Evolutionary conservation across 2,888 invertebrate genomes (phyloP), one percentile per base, ranked within the genome.

Genomic region (Lathronympha strigana): DNA sequence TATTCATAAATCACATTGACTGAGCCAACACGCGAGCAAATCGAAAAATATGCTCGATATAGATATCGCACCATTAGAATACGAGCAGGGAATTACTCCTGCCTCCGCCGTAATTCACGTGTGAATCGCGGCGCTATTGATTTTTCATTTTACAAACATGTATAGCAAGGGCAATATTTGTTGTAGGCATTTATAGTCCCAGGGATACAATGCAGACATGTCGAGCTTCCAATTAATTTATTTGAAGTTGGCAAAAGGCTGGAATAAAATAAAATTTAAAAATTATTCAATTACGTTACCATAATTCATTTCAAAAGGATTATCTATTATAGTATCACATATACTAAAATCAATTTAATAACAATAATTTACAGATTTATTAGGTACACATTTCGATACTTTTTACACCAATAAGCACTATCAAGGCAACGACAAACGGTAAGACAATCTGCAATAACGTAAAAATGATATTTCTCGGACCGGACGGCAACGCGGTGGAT

Each of bases 41-140:
- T 83, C 79, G 79, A 79, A 81, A 76, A 83, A 82, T 82, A 81
- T 80, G 76, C 75, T 80, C 78, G 78, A 82, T 81, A 79, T 78
- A 82, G 80, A 82, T 82, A 79, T 69, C 72, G 69, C 60, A 61
- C 66, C 68, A 77, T 79, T 78, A 79, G 72, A 76, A 76, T 76
- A 71, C 71, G 70, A 64, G 61, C 58, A 51, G 45, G 61, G 61
- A 57, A 63, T 62, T 67, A 58, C 61, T 69, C 60, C 62, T 62
- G 60, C 67, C 58, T 54, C 36, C 33, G 54, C 17, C 67, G 66
- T 58, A 54, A 61, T 60, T 67, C 64, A 54, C 45, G 57, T 61
- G 58, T 63, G 69, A 67, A 64, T 67, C 53, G 66, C 69, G 69
- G 67, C 63, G 63, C 21, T 60, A 57, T 60, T 28, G 51, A 28